A percentile compares a stretch with the other conserved stretches of the same genome.
Conservation (phyloP, 1,140 invertebrate genomes). For the Eumaeus atala region DNA sequence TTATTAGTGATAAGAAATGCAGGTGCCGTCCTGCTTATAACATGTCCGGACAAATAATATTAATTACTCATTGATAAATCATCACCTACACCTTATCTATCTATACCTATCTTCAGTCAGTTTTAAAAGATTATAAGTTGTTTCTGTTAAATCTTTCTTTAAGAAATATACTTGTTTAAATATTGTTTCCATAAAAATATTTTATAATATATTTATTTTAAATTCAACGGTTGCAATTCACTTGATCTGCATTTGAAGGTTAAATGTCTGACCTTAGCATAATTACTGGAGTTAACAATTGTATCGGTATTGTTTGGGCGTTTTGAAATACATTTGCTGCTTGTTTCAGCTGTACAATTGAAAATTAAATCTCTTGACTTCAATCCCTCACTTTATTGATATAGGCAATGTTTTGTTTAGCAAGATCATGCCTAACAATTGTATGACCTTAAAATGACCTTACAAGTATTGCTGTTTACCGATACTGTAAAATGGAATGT, state of each 20-base stretch:
- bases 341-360: no score
- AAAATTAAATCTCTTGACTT: not conserved
- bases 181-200: no score
- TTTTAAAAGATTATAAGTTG: no score
- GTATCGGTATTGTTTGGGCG: not conserved
- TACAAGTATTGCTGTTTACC: conserved; percentile 13
- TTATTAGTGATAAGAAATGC: no score
- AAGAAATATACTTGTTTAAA: no score
- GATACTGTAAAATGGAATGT: conserved; percentile 32
- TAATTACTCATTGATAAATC: no score
- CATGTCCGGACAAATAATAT: no score
- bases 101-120: no score
- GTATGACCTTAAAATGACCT: conserved; percentile 52
- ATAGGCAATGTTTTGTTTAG: not conserved
- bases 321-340: not conserved
- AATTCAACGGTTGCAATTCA: conserved; percentile 9
- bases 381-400: not conserved
- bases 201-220: no score
- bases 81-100: no score
- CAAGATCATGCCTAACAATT: conserved; percentile 10
- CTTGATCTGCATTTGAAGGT: conserved; percentile 35
- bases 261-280: conserved; percentile 39
- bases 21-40: no score
- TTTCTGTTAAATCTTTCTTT: no score
- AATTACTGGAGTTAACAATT: conserved; percentile 23